A percentile compares a stretch with the other conserved stretches of the same genome.
Conservation (phyloP, 1,140 invertebrate species). For the Thaumetopoea pityocampa region DNA sequence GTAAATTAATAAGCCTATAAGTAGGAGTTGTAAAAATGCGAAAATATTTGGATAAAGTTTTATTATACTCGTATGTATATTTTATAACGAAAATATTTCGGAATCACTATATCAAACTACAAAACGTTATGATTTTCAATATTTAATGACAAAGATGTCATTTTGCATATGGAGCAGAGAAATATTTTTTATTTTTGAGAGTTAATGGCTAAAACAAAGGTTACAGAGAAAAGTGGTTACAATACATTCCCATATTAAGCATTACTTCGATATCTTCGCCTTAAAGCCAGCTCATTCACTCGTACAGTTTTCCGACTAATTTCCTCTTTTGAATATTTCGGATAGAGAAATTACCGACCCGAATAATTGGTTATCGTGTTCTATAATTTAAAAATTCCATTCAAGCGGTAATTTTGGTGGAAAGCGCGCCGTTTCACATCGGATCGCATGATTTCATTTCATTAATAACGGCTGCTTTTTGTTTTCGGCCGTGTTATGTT, state of each 20-base stretch:
- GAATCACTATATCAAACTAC: too few species aligned
- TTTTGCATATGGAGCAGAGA: too few species aligned
- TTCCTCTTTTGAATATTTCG: constrained; percentile 11
- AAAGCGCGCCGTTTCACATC: constrained; percentile 26
- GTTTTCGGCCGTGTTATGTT: constrained; percentile 20
- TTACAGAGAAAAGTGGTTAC: constrained; percentile 5
- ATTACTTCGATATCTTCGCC: not conserved
- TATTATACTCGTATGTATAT: too few species aligned
- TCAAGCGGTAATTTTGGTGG: constrained; percentile 26
- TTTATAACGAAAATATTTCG: too few species aligned
- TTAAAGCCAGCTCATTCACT: constrained; percentile 13
- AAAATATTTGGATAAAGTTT: too few species aligned
- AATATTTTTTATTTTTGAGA: too few species aligned
- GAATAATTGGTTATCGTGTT: constrained; percentile 35
- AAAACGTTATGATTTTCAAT: too few species aligned
- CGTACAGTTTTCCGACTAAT: constrained; percentile 9
- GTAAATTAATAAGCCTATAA: too few species aligned
- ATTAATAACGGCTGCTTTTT: constrained; percentile 44
- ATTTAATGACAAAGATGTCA: too few species aligned
- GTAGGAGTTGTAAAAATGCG: too few species aligned
- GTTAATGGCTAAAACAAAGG: too few species aligned
- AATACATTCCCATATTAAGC: constrained; percentile 1
- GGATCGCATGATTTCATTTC: constrained; percentile 41
- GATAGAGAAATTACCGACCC: constrained; percentile 27
- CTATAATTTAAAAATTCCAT: constrained; percentile 38